Evolutionary conservation across 2,888 invertebrate species (phyloP), one percentile per base, ranked within the genome.

Genomic region (Thumatha senex): DNA sequence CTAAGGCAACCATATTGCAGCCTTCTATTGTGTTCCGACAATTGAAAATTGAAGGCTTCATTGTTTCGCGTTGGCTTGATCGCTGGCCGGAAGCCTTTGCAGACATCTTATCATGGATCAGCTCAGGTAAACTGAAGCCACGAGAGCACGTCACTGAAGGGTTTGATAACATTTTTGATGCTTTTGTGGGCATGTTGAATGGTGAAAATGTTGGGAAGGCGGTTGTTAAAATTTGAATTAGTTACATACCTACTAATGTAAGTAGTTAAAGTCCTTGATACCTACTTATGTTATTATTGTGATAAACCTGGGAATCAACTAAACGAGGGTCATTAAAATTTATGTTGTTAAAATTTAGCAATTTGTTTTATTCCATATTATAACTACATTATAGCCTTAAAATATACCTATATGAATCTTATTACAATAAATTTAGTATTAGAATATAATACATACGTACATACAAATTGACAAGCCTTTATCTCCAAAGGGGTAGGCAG

Each of bases 131-230:
- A 76, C 65, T 96, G 14, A 92, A 93, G 61, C 92, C 93, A 47
- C 85, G 82, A 31, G 96, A 96, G 80, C 94, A 95, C 1, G 76
- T 94, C 0, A 94, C 94, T 0, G 91, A 94, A 55, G 96, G 95
- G 4, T 95, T 96, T 69, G 94, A 95, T 46, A 94, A 95, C 43
- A 85, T 94, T 76, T 93, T 92, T 31, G 89, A 94, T 42, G 95
- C 95, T 2, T 95, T 96, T 61, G 78, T 93, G 36, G 94, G 93
- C 14, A 92, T 96, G 89, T 80, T 92, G 1, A 76, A 74, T 7
- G 95, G 96, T 7, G 92, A 93, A 39, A 95, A 95, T 73, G 75
- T 79, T 18, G 96, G 96, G 14, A 96, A 96, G 82, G 94, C 95
- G 42, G 86, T 96, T 57, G 92, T 96, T 36, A 93, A 93, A 84